Percentiles rank a stretch among this genome's conserved stretches.
phyloP scores from a whole-genome alignment of 2,113 vertebrate genomes.

The Phocoena phocoena region DNA sequence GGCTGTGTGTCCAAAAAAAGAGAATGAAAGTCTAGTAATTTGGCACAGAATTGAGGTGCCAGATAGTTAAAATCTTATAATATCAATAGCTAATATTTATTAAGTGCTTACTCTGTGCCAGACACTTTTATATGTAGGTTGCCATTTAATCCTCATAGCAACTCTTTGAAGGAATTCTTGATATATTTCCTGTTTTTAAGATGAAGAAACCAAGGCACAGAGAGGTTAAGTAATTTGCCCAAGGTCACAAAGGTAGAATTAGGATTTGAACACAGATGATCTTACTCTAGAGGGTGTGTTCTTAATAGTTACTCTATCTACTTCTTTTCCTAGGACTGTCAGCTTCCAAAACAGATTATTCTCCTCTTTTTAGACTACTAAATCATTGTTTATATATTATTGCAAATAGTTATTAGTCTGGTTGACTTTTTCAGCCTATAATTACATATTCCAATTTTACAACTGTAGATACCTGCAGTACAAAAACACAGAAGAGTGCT shows the following conservation, averaged over 20 bases:
- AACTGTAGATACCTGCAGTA: neutral
- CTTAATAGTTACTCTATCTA: neutral
- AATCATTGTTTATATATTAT: slow-evolving; percentile 35
- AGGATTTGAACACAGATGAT: neutral
- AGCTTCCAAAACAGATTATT: neutral
- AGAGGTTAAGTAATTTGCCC: neutral
- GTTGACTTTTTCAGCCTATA: slow-evolving; percentile 44
- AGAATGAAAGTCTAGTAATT: slow-evolving; percentile 15
- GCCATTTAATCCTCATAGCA: neutral
- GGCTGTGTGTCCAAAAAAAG: slow-evolving; percentile 10
- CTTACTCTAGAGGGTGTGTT: neutral
- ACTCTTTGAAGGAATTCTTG: neutral
- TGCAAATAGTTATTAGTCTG: neutral
- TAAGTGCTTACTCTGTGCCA: neutral
- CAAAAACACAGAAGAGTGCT: neutral
- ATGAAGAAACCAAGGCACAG: neutral
- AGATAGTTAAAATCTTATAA: slow-evolving; percentile 28
- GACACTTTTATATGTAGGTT: neutral
- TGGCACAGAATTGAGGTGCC: neutral
- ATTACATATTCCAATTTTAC: slow-evolving; percentile 35
- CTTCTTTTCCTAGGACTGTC: neutral
- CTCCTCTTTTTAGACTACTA: neutral
- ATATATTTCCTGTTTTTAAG: slow-evolving; percentile 9
- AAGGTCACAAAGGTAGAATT: slow-evolving; percentile 1
- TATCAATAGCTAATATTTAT: slow-evolving; percentile 28